Evolutionary conservation across 2,113 vertebrate species (phyloP).

Genomic region (Delphinapterus leucas): DNA sequence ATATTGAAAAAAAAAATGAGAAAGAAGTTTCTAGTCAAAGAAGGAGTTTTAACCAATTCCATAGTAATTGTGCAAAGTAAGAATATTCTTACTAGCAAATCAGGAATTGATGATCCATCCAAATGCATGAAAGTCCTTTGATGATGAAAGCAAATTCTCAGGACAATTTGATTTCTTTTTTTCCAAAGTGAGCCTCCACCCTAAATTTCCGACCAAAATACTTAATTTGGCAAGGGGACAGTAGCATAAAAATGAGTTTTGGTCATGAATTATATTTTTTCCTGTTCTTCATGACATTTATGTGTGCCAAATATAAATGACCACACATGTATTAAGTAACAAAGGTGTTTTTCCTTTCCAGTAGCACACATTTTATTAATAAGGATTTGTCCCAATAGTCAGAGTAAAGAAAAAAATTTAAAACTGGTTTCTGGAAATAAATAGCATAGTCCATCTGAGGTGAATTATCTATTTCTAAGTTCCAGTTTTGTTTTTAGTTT

Average conservation of each 20-base stretch:
- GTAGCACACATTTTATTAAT: constrained; percentile 74
- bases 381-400: constrained; percentile 39
- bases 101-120: neutral
- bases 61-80: neutral
- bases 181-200: constrained; percentile 62
- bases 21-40: neutral
- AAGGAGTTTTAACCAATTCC: neutral
- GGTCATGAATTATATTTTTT: constrained; percentile 64
- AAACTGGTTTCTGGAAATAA: constrained; percentile 59
- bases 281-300: constrained; percentile 63
- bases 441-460: constrained; percentile 57
- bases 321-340: constrained; percentile 46
- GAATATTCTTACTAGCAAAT: neutral
- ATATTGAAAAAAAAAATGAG: neutral
- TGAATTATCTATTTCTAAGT: constrained; percentile 64
- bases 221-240: constrained; percentile 63
- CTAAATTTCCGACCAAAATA: constrained; percentile 61
- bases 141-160: constrained; percentile 58
- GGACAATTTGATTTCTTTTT: constrained; percentile 45
- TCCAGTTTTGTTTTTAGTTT: neutral
- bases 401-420: constrained; percentile 25
- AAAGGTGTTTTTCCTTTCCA: constrained; percentile 70
- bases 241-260: constrained; percentile 56
- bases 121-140: constrained; percentile 32
- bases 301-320: constrained; percentile 48